Percentiles rank a stretch among this genome's conserved stretches.
Evolutionary conservation across 1,140 invertebrate species (phyloP).

Genomic region (Cataglyphis hispanica): DNA sequence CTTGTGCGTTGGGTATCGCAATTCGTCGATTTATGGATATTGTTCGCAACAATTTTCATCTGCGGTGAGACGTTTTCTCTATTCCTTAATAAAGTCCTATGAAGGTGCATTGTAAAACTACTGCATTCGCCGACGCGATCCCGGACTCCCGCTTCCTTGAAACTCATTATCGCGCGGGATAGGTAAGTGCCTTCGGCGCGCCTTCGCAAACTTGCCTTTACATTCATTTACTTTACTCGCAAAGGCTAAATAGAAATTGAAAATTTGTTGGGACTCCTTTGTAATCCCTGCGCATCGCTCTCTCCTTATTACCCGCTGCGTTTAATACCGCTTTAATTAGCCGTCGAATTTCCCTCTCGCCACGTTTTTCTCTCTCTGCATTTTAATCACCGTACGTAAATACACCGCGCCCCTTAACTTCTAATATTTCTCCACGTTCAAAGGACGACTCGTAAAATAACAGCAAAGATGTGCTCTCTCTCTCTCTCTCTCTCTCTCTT

Average conservation of each 20-base stretch:
- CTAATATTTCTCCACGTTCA: conserved; percentile 8
- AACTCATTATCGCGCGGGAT: conserved; percentile 24
- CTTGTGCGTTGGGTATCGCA: neutral
- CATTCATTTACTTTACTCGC: conserved; percentile 36
- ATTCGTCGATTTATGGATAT: conserved; percentile 18
- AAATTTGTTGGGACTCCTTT: conserved; percentile 54
- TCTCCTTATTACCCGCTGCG: conserved; percentile 18
- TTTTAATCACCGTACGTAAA: conserved; percentile 57
- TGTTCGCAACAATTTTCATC: neutral
- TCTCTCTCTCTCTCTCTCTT: neutral
- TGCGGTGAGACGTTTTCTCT: too few relatives aligned
- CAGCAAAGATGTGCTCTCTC: neutral
- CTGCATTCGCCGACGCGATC: neutral
- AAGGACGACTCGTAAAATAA: conserved; percentile 42
- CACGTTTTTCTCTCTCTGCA: conserved; percentile 30
- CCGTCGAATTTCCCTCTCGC: conserved; percentile 48
- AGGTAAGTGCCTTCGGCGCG: neutral
- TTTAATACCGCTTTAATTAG: conserved; percentile 60
- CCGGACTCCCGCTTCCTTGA: conserved; percentile 1
- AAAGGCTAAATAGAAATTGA: conserved; percentile 53
- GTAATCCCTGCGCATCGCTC: conserved; percentile 27
- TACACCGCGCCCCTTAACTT: conserved; percentile 7
- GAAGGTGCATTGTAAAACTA: neutral
- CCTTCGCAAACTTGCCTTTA: conserved; percentile 31
- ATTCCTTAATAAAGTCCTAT: neutral